Evolutionary conservation across 2,113 vertebrate genomes (phyloP), one percentile per base, ranked within the genome.

Genomic region (Saguinus imperator): DNA sequence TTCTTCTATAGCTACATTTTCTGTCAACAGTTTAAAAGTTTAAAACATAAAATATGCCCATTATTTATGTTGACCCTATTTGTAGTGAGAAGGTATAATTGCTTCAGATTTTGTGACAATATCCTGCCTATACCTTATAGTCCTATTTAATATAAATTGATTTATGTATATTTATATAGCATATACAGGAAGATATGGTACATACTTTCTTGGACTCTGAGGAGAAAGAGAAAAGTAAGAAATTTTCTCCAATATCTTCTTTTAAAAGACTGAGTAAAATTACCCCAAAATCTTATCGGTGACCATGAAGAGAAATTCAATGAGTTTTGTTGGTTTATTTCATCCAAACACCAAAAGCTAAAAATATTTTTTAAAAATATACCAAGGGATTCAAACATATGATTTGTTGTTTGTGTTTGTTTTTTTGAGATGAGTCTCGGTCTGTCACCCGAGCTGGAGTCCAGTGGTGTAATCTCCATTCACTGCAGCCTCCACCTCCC

Each of bases 201-300:
- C 13, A 29, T 55, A 17, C 6, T 87, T 3, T 52, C 27, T 81
- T 64, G 17, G 10, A 48, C 8, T 43, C 3, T 89, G 35, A 96
- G 7, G 8, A 25, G 1, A 25, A 91, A 17, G 18, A 75, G 45
- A 79, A 37, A 66, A 83, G 37, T 90, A 21, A 82, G 37, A 14
- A 45, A 66, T 40, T 89, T 32, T 29, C 40, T 58, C 50, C 14
- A 64, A 25, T 48, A 95, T 68, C n/a, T 80, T 27, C 23, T 81
- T 89, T 95, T n/a, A 8, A 50, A 89, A 92, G 85, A 89, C 45
- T 48, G 17, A 57, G 23, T 13, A 89, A 91, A 80, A 87, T 68
- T 88, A 84, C 27, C 75, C 43, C 5, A 25, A 80, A 79, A 35
- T 25, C 0, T 64, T 27, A 81, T 35, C 40, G 17, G 52, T 83